phyloP scores from a whole-genome alignment of 2,888 invertebrate species.

The Corbicula japonica region DNA sequence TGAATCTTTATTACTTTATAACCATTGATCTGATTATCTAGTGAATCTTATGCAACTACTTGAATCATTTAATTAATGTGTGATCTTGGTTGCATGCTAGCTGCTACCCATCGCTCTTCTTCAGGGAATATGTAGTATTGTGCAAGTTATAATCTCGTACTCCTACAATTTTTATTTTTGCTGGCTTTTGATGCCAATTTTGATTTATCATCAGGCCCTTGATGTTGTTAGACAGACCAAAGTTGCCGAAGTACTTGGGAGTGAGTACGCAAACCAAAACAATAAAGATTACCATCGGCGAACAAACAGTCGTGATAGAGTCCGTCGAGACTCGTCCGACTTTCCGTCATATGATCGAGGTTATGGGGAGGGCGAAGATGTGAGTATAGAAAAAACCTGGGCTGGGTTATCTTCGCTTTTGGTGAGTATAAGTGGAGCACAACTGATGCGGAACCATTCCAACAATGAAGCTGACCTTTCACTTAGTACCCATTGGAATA shows the following conservation, averaged over 20 bases:
- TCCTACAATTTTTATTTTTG: slow-evolving; percentile 36
- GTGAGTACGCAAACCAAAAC: slow-evolving; percentile 86
- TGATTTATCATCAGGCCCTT: slow-evolving; percentile 90
- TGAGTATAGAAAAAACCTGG: slow-evolving; percentile 88
- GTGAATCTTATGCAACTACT: no score
- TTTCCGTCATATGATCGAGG: slow-evolving; percentile 90
- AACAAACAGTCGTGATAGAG: slow-evolving; percentile 88
- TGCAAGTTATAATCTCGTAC: slow-evolving; percentile 7
- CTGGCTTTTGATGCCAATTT: slow-evolving; percentile 69
- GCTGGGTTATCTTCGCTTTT: slow-evolving; percentile 73
- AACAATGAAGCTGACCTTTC: slow-evolving; percentile 48
- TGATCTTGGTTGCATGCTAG: slow-evolving; percentile 55
- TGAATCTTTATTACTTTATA: no score
- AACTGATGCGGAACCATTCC: slow-evolving; percentile 68
- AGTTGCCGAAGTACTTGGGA: slow-evolving; percentile 91
- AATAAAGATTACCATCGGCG: slow-evolving; percentile 84
- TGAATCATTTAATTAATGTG: no score
- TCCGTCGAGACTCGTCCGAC: slow-evolving; percentile 89
- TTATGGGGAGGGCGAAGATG: slow-evolving; percentile 90
- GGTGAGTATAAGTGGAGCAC: slow-evolving; percentile 82
- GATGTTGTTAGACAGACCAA: slow-evolving; percentile 97
- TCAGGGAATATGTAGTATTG: slow-evolving; percentile 14
- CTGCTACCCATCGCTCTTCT: slow-evolving; percentile 61
- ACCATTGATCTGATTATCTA: no score
- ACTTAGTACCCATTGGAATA: slow-evolving; percentile 3